Evolutionary conservation across 2,797 vertebrate genomes (phyloP).

Genomic region (Phylloscopus collybita): DNA sequence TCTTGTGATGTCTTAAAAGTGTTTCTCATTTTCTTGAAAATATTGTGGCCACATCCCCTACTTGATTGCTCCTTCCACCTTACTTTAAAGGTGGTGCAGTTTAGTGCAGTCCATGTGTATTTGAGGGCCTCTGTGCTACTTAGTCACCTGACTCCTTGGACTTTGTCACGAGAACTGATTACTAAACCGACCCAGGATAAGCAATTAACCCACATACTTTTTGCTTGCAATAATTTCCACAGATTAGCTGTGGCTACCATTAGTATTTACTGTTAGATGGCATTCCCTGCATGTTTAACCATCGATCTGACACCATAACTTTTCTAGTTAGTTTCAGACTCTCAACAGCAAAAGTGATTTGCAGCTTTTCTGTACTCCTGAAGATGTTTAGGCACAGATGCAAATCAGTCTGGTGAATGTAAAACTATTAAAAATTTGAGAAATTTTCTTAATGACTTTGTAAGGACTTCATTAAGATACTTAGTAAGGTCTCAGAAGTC

Average conservation of each 20-base stretch:
- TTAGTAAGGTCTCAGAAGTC: background rate
- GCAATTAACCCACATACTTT: background rate
- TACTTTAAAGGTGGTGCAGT: background rate
- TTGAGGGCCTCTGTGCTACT: background rate
- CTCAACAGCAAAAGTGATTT: background rate
- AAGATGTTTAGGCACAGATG: background rate
- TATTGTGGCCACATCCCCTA: background rate
- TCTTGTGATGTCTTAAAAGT: background rate
- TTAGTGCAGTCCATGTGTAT: rapidly evolving
- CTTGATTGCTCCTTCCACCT: background rate
- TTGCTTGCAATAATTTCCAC: background rate
- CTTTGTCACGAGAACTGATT: background rate
- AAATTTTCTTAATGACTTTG: background rate
- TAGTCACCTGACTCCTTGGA: background rate
- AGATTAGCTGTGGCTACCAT: background rate
- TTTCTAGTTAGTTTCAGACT: background rate
- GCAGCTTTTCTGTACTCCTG: background rate
- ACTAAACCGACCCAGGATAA: background rate
- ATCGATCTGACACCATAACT: rapidly evolving
- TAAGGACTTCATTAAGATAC: background rate
- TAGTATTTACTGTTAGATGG: background rate
- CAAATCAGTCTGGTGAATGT: background rate
- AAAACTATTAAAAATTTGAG: background rate
- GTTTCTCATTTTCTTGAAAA: background rate
- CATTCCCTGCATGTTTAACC: background rate